phyloP scores from a whole-genome alignment of 1,140 invertebrate genomes.

The Drosophila serrata region DNA sequence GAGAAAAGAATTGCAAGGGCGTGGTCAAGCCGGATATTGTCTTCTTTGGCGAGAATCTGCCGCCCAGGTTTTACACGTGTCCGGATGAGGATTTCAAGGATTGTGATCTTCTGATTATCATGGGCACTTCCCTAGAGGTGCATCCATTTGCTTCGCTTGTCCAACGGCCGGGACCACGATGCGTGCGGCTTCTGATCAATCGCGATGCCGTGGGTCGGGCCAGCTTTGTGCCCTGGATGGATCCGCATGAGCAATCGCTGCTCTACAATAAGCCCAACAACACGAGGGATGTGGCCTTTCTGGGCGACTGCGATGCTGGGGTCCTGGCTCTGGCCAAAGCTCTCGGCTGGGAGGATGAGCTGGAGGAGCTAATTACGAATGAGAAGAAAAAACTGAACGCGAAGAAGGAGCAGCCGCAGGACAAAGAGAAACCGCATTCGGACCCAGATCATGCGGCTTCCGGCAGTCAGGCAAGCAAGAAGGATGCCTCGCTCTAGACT shows the following conservation, averaged over 20 bases:
- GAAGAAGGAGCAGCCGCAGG: background rate
- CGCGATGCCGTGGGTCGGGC: constrained; percentile 90
- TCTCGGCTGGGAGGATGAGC: constrained; percentile 93
- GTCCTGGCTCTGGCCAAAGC: constrained; percentile 91
- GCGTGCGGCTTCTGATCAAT: constrained; percentile 94
- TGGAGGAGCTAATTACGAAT: constrained; percentile 87
- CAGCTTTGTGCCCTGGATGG: constrained; percentile 58
- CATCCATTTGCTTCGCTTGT: constrained; percentile 97
- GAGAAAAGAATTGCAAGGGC: constrained; percentile 87
- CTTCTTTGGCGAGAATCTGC: constrained; percentile 96
- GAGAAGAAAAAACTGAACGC: constrained; percentile 85
- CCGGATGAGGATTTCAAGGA: constrained; percentile 91
- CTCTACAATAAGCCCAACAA: constrained; percentile 89
- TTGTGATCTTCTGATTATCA: constrained; percentile 97
- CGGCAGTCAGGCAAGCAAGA: background rate
- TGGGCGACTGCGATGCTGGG: constrained; percentile 96
- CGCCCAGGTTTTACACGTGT: constrained; percentile 90
- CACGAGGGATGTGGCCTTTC: constrained; percentile 93
- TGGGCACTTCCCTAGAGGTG: constrained; percentile 97
- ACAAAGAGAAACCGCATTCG: constrained; percentile 21
- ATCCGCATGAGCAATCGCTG: constrained; percentile 83
- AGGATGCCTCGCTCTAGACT: constrained; percentile 1
- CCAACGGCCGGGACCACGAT: constrained; percentile 89
- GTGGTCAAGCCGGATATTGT: constrained; percentile 97
- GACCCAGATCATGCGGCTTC: constrained; percentile 7